phyloP scores from a whole-genome alignment of 1,140 invertebrate species.

The Neoseiulus cucumeris region DNA sequence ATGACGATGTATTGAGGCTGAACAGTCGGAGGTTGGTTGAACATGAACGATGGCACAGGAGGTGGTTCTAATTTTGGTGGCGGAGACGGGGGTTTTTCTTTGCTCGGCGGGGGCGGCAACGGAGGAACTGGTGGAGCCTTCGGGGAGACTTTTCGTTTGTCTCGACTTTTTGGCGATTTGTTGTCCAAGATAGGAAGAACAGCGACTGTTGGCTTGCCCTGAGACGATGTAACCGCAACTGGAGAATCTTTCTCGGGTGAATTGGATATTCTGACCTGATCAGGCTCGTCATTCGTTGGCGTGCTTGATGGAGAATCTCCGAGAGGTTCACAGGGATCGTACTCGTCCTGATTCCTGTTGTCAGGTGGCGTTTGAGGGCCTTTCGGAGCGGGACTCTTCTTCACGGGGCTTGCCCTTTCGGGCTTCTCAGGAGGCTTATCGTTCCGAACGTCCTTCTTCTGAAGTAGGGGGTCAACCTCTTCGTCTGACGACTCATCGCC shows the following conservation, averaged over 20 bases:
- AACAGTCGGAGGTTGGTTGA: not conserved
- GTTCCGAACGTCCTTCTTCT: not conserved
- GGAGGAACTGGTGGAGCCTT: not conserved
- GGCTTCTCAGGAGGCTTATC: not conserved
- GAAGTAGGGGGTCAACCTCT: not conserved
- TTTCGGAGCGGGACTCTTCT: not conserved
- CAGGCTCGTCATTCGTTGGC: conserved; percentile 3
- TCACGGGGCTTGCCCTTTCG: not conserved
- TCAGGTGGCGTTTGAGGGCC: not conserved
- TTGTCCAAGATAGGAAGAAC: conserved; percentile 1
- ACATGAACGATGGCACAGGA: conserved; percentile 2
- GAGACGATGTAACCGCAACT: not conserved
- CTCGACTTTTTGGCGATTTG: not conserved
- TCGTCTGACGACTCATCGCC: not conserved
- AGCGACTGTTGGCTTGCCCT: not conserved
- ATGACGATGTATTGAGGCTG: not conserved
- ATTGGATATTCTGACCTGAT: not conserved
- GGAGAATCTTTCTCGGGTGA: not conserved
- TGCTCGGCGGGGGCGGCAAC: not conserved
- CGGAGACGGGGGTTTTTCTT: not conserved
- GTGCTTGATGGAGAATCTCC: not conserved
- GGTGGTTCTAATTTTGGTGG: not conserved
- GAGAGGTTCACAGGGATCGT: not conserved
- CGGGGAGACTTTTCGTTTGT: not conserved
- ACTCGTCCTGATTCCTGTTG: not conserved